These are phyloP conservation scores for Hermetia illucens DNA, from an alignment of 1,140 invertebrate species.

Conservation along the genomic window DNA sequence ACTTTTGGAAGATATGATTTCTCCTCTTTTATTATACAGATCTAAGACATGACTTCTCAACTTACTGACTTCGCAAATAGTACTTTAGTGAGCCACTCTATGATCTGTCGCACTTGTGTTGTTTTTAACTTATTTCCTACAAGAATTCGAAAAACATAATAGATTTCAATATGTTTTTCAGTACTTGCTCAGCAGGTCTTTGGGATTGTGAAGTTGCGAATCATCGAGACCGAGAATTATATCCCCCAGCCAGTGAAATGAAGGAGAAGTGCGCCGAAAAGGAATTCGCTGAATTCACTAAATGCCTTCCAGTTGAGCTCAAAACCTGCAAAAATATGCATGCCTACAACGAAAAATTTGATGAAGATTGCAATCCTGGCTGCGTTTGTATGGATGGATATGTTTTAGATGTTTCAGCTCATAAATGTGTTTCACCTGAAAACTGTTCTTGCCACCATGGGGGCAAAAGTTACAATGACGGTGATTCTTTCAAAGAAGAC, in stretches of 20 bases:
- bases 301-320: slow-evolving; percentile 58
- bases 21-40: neutral
- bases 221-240: slow-evolving; percentile 41
- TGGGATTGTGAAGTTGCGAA: slow-evolving; percentile 60
- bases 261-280: slow-evolving; percentile 42
- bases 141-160: too few relatives aligned
- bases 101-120: too few relatives aligned
- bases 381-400: slow-evolving; percentile 64
- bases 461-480: slow-evolving; percentile 64
- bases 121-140: too few relatives aligned
- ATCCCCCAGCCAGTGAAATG: slow-evolving; percentile 42
- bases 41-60: neutral
- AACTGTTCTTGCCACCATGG: slow-evolving; percentile 82
- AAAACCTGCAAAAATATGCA: slow-evolving; percentile 77
- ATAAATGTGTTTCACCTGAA: slow-evolving; percentile 49
- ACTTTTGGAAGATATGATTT: too few relatives aligned
- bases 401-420: slow-evolving; percentile 50
- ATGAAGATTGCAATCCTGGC: slow-evolving; percentile 52
- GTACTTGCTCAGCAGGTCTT: slow-evolving; percentile 54
- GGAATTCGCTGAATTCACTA: slow-evolving; percentile 53
- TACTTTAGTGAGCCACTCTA: too few relatives aligned
- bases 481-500: slow-evolving; percentile 56
- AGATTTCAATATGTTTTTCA: slow-evolving; percentile 28
- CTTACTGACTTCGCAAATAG: neutral
- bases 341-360: slow-evolving; percentile 28